Evolutionary conservation across 2,888 invertebrate genomes (phyloP), one percentile per base, ranked within the genome.

Genomic region (Nezara viridula): DNA sequence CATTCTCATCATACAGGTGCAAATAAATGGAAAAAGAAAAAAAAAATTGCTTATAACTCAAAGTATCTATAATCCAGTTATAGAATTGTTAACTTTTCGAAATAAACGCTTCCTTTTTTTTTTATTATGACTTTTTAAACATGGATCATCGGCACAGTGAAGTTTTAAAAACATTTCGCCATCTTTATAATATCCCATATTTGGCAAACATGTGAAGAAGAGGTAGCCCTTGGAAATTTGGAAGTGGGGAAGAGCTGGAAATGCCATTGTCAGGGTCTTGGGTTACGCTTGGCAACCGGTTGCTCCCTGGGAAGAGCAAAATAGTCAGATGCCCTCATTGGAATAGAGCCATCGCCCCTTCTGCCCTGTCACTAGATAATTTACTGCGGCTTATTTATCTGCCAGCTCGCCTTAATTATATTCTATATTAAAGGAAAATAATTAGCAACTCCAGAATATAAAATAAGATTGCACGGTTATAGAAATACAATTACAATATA

Each of bases 261-360:
- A 81, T 81, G 81, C 81, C 81, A 81, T 81, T 81, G 81, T 47
- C 81, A 81, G 81, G 81, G 81, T 81, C 81, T 81, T 44, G 81
- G 44, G 81, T 81, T 81, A 81, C 81, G 32, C 40, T 81, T 81
- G 81, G 81, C 81, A 81, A 81, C 81, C 81, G 40, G 44, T n/a
- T n/a, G 12, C 3, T n/a, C 0, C n/a, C 24, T 5, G 44, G 44
- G 81, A 81, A 81, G 81, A 81, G 81, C 44, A 47, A 81, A 81
- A 81, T 81, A 81, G 44, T 81, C 81, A 14, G 32, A 4, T 81
- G 81, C 44, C 81, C 81, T 81, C 81, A 81, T 81, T 81, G 81
- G 81, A 81, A 32, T 6, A 14, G 37, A 47, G 81, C 81, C 81
- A 81, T 10, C 44, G n/a, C 9, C 16, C 24, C 7, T 40, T 81